Conservation (phyloP, 2,888 invertebrate genomes). For the Xestobium rufovillosum region DNA sequence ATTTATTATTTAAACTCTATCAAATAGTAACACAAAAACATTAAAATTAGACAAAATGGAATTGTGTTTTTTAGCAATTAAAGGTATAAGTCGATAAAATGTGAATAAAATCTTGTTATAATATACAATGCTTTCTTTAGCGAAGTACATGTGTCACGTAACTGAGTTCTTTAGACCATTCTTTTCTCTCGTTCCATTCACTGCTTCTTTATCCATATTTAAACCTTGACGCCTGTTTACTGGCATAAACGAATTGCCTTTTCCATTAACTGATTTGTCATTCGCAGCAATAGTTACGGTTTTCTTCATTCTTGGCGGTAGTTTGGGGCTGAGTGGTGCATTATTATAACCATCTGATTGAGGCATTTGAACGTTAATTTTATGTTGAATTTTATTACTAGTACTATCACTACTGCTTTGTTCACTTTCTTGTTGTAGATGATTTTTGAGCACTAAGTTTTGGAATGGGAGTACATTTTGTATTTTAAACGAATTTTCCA, state of each 20-base stretch:
- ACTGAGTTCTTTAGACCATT: no score
- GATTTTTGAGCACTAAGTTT: conserved; percentile 25
- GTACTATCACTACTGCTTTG: conserved; percentile 26
- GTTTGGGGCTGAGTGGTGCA: conserved; percentile 6
- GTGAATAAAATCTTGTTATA: no score
- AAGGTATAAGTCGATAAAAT: no score
- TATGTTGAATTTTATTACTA: conserved; percentile 25
- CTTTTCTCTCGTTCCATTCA: no score
- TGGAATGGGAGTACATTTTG: conserved; percentile 24
- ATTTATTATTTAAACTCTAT: no score
- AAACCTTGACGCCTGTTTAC: no score
- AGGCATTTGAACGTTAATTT: conserved; percentile 31
- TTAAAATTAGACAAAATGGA: no score
- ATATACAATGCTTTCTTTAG: no score
- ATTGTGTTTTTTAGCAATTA: no score
- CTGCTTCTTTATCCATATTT: no score
- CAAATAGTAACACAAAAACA: no score
- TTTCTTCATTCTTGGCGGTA: conserved; percentile 2
- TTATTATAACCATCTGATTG: conserved; percentile 22
- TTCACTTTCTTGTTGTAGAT: conserved; percentile 24
- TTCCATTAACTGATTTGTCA: not conserved
- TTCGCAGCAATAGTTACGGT: not conserved
- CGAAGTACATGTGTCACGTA: no score
- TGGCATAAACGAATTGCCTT: not conserved
- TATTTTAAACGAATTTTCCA: conserved; percentile 13